These are phyloP conservation scores for Takifugu flavidus DNA, from an alignment of 2,113 vertebrate species.

Conservation along the genomic window DNA sequence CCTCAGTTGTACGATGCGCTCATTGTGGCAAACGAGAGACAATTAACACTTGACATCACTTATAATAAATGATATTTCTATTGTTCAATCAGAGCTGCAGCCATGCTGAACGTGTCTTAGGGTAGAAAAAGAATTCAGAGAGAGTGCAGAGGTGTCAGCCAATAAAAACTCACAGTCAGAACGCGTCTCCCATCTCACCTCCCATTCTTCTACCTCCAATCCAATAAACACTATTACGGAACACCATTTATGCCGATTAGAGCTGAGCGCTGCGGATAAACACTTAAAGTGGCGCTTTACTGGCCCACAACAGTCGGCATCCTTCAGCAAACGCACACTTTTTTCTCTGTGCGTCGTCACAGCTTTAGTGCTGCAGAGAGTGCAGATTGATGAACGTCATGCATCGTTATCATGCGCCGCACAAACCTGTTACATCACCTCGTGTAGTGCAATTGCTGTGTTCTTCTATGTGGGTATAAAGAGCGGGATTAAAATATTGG, in stretches of 20 bases:
- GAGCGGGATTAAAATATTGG: conserved; percentile 66
- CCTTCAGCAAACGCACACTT: conserved; percentile 29
- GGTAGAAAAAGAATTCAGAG: not conserved
- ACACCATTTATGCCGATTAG: not conserved
- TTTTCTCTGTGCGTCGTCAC: conserved; percentile 27
- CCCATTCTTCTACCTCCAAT: conserved; percentile 12
- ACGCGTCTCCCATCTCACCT: not conserved
- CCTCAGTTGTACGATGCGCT: not conserved
- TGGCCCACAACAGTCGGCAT: conserved; percentile 11
- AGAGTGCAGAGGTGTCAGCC: conserved; percentile 44
- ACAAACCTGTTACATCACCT: conserved; percentile 60
- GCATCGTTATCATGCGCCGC: not conserved
- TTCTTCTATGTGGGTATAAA: conserved; percentile 42
- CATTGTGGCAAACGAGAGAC: conserved; percentile 13
- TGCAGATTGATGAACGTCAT: not conserved
- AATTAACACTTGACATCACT: conserved; percentile 7
- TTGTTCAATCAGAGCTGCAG: conserved; percentile 5
- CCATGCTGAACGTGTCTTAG: conserved; percentile 7
- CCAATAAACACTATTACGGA: not conserved
- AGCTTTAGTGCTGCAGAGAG: conserved; percentile 21
- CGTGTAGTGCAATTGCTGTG: conserved; percentile 12
- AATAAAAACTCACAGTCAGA: conserved; percentile 51
- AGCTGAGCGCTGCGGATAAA: not conserved
- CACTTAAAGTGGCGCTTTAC: conserved; percentile 10
- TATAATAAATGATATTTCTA: conserved; percentile 5